Percentiles rank a stretch among this genome's conserved stretches.
Conservation (phyloP, 2,113 vertebrate genomes). For the Bufo gargarizans region DNA sequence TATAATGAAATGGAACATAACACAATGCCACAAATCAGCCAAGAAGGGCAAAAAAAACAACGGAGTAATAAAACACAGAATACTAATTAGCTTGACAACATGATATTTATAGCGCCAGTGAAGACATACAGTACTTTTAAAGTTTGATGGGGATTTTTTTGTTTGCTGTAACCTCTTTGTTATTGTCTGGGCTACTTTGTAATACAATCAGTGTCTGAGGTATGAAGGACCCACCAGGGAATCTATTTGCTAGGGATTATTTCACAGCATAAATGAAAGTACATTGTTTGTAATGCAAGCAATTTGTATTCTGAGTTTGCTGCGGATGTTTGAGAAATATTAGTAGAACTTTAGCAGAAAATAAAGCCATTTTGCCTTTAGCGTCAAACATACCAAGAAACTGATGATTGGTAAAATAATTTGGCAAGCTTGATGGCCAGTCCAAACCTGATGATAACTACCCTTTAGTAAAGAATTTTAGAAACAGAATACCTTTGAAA, state of each 20-base stretch:
- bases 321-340: background rate
- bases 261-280: constrained; percentile 2
- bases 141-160: background rate
- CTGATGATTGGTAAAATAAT: background rate
- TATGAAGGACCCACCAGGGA: constrained; percentile 16
- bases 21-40: constrained; percentile 29
- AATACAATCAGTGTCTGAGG: constrained; percentile 16
- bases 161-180: constrained; percentile 17
- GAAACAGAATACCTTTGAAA: background rate
- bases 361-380: background rate
- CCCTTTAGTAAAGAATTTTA: background rate
- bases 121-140: constrained; percentile 7
- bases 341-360: background rate
- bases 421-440: background rate
- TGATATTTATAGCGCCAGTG: background rate
- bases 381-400: background rate
- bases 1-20: constrained; percentile 40
- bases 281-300: constrained; percentile 1
- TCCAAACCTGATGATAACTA: background rate
- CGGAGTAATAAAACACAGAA: constrained; percentile 13
- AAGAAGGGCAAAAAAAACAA: background rate
- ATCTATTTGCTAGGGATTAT: constrained; percentile 30
- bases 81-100: constrained; percentile 22
- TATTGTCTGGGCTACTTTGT: background rate
- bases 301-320: constrained; percentile 4